phyloP scores from a whole-genome alignment of 1,140 invertebrate genomes.

The Brachionus rubens region DNA sequence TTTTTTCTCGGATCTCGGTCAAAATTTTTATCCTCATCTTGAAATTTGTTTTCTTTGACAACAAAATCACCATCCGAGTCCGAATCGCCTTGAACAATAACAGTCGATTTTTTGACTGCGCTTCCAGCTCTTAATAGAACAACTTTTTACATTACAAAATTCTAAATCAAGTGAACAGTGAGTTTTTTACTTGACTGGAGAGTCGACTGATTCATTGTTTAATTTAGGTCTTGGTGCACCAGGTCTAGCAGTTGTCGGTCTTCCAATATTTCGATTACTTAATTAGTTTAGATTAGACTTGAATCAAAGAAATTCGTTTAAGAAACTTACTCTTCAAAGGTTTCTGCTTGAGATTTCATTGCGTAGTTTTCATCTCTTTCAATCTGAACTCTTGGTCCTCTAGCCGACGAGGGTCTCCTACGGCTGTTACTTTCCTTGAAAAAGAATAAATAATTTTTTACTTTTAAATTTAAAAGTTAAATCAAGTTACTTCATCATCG shows the following conservation, averaged over 20 bases:
- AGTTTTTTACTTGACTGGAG: constrained; percentile 3
- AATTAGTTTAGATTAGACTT: neutral
- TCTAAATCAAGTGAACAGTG: too few species aligned
- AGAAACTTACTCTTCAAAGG: constrained; percentile 27
- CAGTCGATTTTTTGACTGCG: constrained; percentile 47
- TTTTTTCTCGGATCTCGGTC: constrained; percentile 5
- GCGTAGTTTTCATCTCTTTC: constrained; percentile 44
- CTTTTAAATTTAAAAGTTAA: neutral
- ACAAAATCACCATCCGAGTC: constrained; percentile 46
- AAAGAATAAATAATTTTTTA: neutral
- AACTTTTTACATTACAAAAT: neutral
- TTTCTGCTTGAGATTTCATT: constrained; percentile 12
- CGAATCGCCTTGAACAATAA: constrained; percentile 46
- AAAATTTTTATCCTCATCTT: constrained; percentile 35
- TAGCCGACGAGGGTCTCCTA: constrained; percentile 18
- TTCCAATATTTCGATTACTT: constrained; percentile 13
- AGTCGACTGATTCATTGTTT: constrained; percentile 7
- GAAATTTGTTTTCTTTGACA: constrained; percentile 47
- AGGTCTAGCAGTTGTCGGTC: constrained; percentile 31
- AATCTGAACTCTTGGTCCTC: constrained; percentile 29
- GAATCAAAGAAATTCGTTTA: neutral
- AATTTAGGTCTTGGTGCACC: constrained; percentile 31
- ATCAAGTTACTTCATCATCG: constrained; percentile 5
- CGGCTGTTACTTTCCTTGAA: neutral
- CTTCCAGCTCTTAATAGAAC: constrained; percentile 43